phyloP scores from a whole-genome alignment of 2,113 vertebrate species.

The Hoplias malabaricus region DNA sequence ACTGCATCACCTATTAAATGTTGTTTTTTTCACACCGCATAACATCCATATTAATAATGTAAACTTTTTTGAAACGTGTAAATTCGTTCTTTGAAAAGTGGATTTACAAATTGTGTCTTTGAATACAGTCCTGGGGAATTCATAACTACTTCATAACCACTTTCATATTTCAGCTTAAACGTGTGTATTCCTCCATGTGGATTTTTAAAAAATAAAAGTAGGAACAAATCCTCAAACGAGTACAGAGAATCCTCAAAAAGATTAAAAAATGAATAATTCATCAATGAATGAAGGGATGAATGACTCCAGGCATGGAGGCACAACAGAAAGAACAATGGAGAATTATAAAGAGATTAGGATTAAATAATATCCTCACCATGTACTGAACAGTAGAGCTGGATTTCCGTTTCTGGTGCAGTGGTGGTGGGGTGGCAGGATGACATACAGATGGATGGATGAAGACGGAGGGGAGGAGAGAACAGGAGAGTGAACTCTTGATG shows the following conservation, averaged over 20 bases:
- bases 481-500: constrained; percentile 25
- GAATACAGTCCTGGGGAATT: not conserved
- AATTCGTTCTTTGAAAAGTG: too few relatives aligned
- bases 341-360: constrained; percentile 20
- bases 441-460: constrained; percentile 5
- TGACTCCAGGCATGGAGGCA: constrained; percentile 1
- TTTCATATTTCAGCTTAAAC: not conserved
- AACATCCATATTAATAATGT: too few relatives aligned
- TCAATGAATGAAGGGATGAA: constrained; percentile 1
- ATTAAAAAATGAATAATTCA: not conserved
- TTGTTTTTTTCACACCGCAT: too few relatives aligned
- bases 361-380: constrained; percentile 59
- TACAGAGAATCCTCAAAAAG: too few relatives aligned
- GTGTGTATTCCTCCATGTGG: not conserved
- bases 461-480: constrained; percentile 28
- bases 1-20: too few relatives aligned
- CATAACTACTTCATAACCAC: not conserved
- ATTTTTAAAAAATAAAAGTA: not conserved
- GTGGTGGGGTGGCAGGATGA: constrained; percentile 22
- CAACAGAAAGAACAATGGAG: not conserved
- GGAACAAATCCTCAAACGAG: not conserved
- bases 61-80: too few relatives aligned
- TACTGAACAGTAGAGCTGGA: constrained; percentile 62
- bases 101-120: too few relatives aligned
- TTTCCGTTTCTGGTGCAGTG: constrained; percentile 60